Evolutionary conservation across 2,888 invertebrate species (phyloP).

Genomic region (Cecidostiba fungosa): DNA sequence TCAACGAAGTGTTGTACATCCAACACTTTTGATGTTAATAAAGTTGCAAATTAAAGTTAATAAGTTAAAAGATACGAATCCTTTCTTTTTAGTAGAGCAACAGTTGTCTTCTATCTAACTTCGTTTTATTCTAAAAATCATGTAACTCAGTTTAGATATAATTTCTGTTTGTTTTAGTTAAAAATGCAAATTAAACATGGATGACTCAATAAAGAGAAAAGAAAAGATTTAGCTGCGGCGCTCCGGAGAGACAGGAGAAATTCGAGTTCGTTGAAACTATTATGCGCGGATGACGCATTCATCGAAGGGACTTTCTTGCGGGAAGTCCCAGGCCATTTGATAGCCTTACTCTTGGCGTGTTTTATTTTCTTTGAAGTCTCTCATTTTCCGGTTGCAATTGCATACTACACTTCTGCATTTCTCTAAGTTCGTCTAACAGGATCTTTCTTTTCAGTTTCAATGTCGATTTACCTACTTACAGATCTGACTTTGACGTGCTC

Average conservation of each 20-base stretch:
- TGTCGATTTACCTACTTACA: not conserved
- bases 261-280: conserved; percentile 52
- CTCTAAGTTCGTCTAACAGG: not conserved
- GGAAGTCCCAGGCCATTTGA: not conserved
- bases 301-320: conserved; percentile 42
- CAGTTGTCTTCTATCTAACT: not conserved
- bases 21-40: conserved; percentile 56
- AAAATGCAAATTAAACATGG: not conserved
- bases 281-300: conserved; percentile 42
- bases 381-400: not conserved
- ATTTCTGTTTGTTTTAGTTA: not conserved
- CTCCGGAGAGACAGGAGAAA: conserved; percentile 40
- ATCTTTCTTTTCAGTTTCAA: not conserved
- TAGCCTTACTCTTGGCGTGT: not conserved
- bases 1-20: conserved; percentile 43
- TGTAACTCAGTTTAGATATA: not conserved
- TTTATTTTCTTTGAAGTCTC: not conserved
- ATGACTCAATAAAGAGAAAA: not conserved
- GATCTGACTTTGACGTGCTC: too few species aligned
- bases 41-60: conserved; percentile 55
- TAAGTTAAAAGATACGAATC: not conserved
- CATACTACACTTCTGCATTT: not conserved
- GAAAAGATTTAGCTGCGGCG: not conserved
- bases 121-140: not conserved
- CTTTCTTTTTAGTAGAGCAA: not conserved